phyloP scores from a whole-genome alignment of 2,113 vertebrate genomes.

The Microcebus tavaratra region DNA sequence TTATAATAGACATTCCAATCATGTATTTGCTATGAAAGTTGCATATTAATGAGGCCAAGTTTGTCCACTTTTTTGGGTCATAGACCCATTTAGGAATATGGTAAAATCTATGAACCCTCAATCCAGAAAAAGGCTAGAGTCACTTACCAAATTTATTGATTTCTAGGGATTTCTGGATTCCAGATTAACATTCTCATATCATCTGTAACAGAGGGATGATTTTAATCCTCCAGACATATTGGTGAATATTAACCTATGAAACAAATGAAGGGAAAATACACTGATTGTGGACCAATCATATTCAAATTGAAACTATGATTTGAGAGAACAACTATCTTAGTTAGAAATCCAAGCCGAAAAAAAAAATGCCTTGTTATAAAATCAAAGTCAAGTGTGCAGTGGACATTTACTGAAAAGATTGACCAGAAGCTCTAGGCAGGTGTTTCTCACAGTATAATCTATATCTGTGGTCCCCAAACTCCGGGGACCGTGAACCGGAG shows the following conservation, averaged over 20 bases:
- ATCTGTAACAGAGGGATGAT: not conserved
- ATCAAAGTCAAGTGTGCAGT: not conserved
- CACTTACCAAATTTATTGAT: not conserved
- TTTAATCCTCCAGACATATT: not conserved
- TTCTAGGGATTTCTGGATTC: not conserved
- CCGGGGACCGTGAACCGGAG: no score
- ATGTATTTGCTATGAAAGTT: not conserved
- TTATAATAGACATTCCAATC: not conserved
- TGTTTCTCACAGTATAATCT: not conserved
- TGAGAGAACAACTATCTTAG: not conserved
- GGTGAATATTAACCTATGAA: not conserved
- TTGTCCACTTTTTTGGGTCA: not conserved
- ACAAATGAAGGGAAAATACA: not conserved
- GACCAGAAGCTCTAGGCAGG: not conserved
- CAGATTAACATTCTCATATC: not conserved
- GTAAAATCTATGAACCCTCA: not conserved
- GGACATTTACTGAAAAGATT: not conserved
- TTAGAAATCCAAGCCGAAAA: slow-evolving; percentile 1
- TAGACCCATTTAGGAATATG: not conserved
- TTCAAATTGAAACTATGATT: not conserved
- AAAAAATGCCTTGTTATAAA: slow-evolving; percentile 16
- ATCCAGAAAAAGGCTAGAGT: not conserved
- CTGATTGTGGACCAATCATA: not conserved
- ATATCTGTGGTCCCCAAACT: no score
- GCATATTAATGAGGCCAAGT: not conserved